phyloP scores from a whole-genome alignment of 2,888 invertebrate genomes.

The Drosophila borealis region DNA sequence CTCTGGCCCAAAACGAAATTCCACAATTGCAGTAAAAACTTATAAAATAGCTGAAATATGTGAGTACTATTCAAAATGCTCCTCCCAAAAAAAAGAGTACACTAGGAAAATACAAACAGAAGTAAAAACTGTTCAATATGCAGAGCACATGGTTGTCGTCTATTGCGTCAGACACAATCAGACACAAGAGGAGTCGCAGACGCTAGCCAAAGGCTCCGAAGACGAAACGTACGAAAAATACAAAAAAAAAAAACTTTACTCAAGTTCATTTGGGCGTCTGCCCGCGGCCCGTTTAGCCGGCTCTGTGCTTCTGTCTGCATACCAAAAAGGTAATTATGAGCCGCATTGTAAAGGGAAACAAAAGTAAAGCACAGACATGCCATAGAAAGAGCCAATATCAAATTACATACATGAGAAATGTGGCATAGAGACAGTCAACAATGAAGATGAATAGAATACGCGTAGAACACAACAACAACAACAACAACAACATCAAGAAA shows the following conservation, averaged over 20 bases:
- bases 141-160: conserved; percentile 55
- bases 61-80: conserved; percentile 16
- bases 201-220: conserved; percentile 11
- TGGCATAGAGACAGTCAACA: conserved; percentile 51
- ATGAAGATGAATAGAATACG: conserved; percentile 30
- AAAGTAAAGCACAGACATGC: conserved; percentile 68
- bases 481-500: conserved; percentile 2
- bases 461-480: conserved; percentile 19
- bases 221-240: conserved; percentile 32
- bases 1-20: conserved; percentile 22
- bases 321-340: conserved; percentile 81
- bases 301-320: conserved; percentile 75
- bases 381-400: conserved; percentile 69
- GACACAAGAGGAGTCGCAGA: conserved; percentile 9
- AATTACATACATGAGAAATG: conserved; percentile 71
- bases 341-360: conserved; percentile 72
- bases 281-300: conserved; percentile 1
- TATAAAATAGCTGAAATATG: conserved; percentile 32
- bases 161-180: conserved; percentile 59
- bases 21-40: conserved; percentile 14
- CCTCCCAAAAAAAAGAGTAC: conserved; percentile 5
- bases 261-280: conserved; percentile 66
- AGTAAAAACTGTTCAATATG: conserved; percentile 57
- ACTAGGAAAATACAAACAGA: conserved; percentile 10
- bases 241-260: conserved; percentile 41